A percentile compares a stretch with the other conserved stretches of the same genome.
These are phyloP conservation scores for Conus ventricosus DNA, from an alignment of 1,140 invertebrate genomes.

Conservation along the genomic window DNA sequence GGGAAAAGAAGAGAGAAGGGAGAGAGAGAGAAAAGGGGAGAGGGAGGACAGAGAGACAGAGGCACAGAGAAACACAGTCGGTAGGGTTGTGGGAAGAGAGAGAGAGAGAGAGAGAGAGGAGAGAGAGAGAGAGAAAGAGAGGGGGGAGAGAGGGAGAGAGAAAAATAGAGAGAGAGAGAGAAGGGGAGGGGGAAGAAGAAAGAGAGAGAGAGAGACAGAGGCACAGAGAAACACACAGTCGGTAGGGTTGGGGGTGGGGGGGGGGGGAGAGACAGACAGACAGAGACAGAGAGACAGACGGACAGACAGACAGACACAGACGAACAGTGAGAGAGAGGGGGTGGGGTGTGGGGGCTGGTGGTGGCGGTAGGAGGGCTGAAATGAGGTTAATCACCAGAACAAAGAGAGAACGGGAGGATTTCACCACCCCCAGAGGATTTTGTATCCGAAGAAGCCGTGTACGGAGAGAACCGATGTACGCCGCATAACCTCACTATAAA, in stretches of 20 bases:
- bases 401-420: too few relatives aligned
- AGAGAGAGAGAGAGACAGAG: constrained; percentile 24
- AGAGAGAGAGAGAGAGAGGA: constrained; percentile 26
- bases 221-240: constrained; percentile 20
- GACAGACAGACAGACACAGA: constrained; percentile 15
- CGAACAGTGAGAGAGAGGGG: background rate
- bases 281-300: constrained; percentile 24
- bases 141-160: constrained; percentile 8
- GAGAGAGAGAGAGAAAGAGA: constrained; percentile 17
- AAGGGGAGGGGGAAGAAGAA: too few relatives aligned
- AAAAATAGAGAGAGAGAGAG: constrained; percentile 26
- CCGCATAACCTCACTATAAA: too few relatives aligned
- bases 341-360: background rate
- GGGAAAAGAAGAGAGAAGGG: background rate
- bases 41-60: constrained; percentile 21
- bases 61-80: constrained; percentile 21
- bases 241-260: too few relatives aligned
- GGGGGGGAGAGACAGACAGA: constrained; percentile 20
- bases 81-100: too few relatives aligned
- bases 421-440: too few relatives aligned
- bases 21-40: background rate
- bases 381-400: too few relatives aligned
- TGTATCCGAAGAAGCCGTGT: too few relatives aligned
- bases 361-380: too few relatives aligned
- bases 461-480: too few relatives aligned